These are phyloP conservation scores for Aurelia sp. DNA, from an alignment of 30 jellyfish, hydroid and myxozoan genomes.

Conservation along the genomic window DNA sequence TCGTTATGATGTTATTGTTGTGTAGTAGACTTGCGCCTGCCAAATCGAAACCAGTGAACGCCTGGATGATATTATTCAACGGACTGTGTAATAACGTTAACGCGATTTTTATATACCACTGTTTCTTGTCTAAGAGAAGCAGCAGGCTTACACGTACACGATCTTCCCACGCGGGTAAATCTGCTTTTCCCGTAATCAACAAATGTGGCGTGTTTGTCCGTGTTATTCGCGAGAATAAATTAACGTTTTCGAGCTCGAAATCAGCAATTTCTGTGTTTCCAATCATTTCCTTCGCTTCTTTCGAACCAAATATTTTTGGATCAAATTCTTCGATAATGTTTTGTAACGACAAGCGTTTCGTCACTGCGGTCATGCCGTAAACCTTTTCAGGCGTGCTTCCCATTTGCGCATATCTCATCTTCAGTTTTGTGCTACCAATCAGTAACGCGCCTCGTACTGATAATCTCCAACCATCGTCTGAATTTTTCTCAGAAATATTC, in stretches of 20 bases:
- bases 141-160: constrained; percentile 81
- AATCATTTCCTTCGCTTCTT: constrained; percentile 80
- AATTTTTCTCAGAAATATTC: constrained; percentile 58
- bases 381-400: constrained; percentile 82
- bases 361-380: constrained; percentile 90
- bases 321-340: constrained; percentile 90
- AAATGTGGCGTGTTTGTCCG: constrained; percentile 89
- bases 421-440: constrained; percentile 82
- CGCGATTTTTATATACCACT: constrained; percentile 95
- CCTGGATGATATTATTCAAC: constrained; percentile 90
- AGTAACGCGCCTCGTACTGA: constrained; percentile 87
- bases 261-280: constrained; percentile 90
- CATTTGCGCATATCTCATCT: constrained; percentile 90
- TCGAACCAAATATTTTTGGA: constrained; percentile 81
- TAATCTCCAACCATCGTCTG: constrained; percentile 81
- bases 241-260: constrained; percentile 75
- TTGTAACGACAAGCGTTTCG: constrained; percentile 66
- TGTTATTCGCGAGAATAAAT: constrained; percentile 90
- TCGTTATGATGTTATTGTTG: constrained; percentile 89
- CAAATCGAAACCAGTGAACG: constrained; percentile 93
- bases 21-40: constrained; percentile 83
- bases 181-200: constrained; percentile 86
- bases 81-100: constrained; percentile 87
- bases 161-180: constrained; percentile 95
- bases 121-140: constrained; percentile 62